These are phyloP conservation scores for Athalia circularis DNA, from an alignment of 2,888 invertebrate genomes.

Conservation along the genomic window DNA sequence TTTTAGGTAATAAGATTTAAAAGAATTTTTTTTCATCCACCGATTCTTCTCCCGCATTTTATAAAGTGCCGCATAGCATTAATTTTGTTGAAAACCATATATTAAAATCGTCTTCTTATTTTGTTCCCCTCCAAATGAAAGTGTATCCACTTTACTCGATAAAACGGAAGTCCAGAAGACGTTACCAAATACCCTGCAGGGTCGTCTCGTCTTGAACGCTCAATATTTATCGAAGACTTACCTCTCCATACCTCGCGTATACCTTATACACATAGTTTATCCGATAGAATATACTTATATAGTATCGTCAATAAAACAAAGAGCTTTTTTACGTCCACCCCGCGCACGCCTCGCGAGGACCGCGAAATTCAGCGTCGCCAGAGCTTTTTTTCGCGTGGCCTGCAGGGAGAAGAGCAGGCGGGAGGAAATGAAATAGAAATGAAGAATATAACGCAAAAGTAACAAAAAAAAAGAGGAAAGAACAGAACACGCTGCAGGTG, in stretches of 20 bases:
- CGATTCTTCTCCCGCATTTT: background rate
- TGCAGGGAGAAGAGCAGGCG: background rate
- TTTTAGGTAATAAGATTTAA: no score
- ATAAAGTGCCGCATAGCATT: no score
- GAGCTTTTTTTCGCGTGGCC: no score
- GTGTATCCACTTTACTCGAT: no score
- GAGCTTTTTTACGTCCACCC: slow-evolving; percentile 3
- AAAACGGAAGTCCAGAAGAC: background rate
- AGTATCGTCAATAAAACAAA: slow-evolving; percentile 17
- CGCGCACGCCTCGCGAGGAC: background rate
- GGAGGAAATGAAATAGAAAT: background rate
- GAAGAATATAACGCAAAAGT: background rate
- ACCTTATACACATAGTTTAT: background rate
- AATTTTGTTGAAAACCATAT: no score
- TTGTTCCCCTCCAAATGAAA: no score
- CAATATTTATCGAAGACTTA: slow-evolving; percentile 20
- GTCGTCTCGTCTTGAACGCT: background rate
- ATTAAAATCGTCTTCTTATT: no score
- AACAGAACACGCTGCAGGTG: background rate
- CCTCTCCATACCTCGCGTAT: no score
- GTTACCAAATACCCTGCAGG: background rate
- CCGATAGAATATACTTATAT: background rate
- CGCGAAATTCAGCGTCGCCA: no score
- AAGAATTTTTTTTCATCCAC: background rate
- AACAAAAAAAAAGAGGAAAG: background rate